Base-by-base conservation (phyloP, 2,797 vertebrate species). In the Acanthis flammea region DNA sequence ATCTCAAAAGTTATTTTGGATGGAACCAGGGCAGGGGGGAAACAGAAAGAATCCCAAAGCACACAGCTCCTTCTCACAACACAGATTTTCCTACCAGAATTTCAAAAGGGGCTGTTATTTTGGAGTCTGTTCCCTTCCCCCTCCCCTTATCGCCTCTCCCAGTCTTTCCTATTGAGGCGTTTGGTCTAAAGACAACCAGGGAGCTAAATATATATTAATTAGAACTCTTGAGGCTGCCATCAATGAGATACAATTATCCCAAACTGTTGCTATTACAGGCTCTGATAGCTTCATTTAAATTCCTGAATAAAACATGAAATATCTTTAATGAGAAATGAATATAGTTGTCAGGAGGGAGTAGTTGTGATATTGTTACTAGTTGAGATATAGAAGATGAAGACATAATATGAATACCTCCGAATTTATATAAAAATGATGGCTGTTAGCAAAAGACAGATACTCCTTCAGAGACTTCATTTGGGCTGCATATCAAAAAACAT, bases 301-400 rank as follows among this genome's bases (percentile, higher is more conserved):
- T 98, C 97, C 97, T 98, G 98, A 98, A 98, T 98, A 98, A 98
- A 98, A 98, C 98, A 98, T 98, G 98, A 98, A 98, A 98, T 98
- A 98, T 98, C 97, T 98, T 97, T 98, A 98, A 98, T 98, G 98
- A 98, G 98, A 98, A 98, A 98, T 97, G 98, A 97, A 98, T 97
- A 97, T 96, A 97, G 96, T 97, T 98, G 98, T 98, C 98, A 98
- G 97, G 94, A 97, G 98, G 98, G 98, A 98, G 97, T 95, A 97
- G 98, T 98, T 98, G 96, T 96, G 97, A 97, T 98, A 97, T 91
- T 97, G 97, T 97, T 98, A 97, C 98, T 96, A 92, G 97, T 96
- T 94, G 97, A 98, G 98, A 98, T 98, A 94, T 47, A 95, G 97
- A 95, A 97, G 96, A 98, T 98, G 97, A 97, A 98, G 97, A 98